Conservation (phyloP, 2,888 invertebrate genomes). For the Himalopsyche japonica region DNA sequence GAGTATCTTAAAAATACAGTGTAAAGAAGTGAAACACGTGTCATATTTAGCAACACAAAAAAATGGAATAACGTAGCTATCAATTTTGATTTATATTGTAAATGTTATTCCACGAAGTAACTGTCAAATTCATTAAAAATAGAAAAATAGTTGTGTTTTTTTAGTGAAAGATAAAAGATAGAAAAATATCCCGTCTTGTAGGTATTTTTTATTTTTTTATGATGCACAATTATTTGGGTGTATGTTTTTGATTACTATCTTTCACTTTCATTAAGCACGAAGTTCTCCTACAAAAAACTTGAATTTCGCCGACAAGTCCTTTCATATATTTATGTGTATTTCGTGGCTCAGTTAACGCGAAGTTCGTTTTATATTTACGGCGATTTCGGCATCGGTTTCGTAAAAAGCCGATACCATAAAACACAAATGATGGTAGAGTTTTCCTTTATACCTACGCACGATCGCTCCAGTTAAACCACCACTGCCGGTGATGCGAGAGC, state of each 20-base stretch:
- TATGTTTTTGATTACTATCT: background rate
- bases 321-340: background rate
- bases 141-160: too few relatives aligned
- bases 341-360: background rate
- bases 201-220: background rate
- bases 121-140: too few relatives aligned
- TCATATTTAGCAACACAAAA: too few relatives aligned
- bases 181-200: background rate
- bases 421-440: background rate
- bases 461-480: constrained; percentile 2
- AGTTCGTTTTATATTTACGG: background rate
- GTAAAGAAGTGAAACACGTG: too few relatives aligned
- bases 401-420: too few relatives aligned
- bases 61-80: too few relatives aligned
- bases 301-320: background rate
- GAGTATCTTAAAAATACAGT: too few relatives aligned
- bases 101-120: too few relatives aligned
- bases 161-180: too few relatives aligned
- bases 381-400: background rate
- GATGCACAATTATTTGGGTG: background rate
- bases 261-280: background rate
- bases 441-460: constrained; percentile 4
- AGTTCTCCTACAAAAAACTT: background rate
- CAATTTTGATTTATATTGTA: too few relatives aligned
- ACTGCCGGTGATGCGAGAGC: background rate